Evolutionary conservation across 2,797 vertebrate species (phyloP), one percentile per base, ranked within the genome.

Genomic region (Acomys russatus): DNA sequence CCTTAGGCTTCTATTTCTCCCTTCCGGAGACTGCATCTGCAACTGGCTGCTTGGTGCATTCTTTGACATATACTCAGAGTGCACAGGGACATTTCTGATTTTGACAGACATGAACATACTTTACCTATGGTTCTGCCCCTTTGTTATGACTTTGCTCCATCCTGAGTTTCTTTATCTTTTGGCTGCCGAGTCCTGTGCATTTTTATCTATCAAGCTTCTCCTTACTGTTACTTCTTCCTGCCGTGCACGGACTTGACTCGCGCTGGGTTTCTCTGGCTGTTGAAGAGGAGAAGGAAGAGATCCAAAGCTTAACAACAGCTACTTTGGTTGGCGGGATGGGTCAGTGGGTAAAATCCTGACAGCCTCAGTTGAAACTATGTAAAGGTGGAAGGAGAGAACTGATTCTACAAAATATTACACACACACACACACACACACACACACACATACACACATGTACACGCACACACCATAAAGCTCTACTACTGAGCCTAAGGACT

Each of bases 271-370:
- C 68, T 83, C 49, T 86, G 59, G 23, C 10, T 73, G n/a, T 73
- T 93, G 79, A 93, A 92, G n/a, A 49, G 35, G n/a, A 49, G 35
- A 61, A 95, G 30, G 49, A 77, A 66, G 71, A 89, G 35, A 92
- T 3, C 6, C n/a, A 61, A n/a, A 9, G 1, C 93, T 54, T 85
- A 4, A 82, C 76, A 64, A 83, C 17, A 33, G 38, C 63, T 51
- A 51, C 12, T 54, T 51, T 54, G 44, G 64, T 15, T 73, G n/a
- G 68, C 28, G 15, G n/a, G n/a, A 38, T 73, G 68, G 5, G n/a
- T 88, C 70, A 30, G 23, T 38, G 49, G n/a, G 3, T 88, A 73
- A 88, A 18, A 5, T 54, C 64, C 33, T n/a, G 38, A n/a, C 64
- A 68, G 54, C 33, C 20, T 0, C 23, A 59, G 68, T 73, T 88